phyloP scores from a whole-genome alignment of 2,113 vertebrate genomes.

The Pleuronectes platessa region DNA sequence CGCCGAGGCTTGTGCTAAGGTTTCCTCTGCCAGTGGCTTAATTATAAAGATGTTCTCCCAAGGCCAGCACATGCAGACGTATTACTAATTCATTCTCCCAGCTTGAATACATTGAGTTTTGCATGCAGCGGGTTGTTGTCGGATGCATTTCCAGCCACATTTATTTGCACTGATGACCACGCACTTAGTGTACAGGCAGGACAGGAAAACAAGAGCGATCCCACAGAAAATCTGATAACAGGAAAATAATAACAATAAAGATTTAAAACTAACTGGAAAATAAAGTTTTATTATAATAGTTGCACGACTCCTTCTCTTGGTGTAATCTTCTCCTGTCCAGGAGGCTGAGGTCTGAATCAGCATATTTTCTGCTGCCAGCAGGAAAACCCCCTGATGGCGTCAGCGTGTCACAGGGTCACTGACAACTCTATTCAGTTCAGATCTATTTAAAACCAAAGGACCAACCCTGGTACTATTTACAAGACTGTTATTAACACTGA shows the following conservation, averaged over 20 bases:
- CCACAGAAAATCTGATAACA: background rate
- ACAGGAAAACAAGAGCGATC: background rate
- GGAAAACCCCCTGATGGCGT: conserved; percentile 3
- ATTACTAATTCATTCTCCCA: conserved; percentile 67
- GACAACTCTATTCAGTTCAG: conserved; percentile 12
- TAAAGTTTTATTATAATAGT: background rate
- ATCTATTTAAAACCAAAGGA: conserved; percentile 13
- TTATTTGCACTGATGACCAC: conserved; percentile 15
- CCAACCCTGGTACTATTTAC: background rate
- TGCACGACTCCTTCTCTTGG: background rate
- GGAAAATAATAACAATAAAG: too few relatives aligned
- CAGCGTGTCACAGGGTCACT: conserved; percentile 20
- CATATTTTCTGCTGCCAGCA: conserved; percentile 4
- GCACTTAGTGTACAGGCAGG: conserved; percentile 6
- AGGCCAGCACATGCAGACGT: conserved; percentile 57
- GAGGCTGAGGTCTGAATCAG: conserved; percentile 1
- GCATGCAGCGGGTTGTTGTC: conserved; percentile 14
- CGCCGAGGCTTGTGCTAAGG: conserved; percentile 28
- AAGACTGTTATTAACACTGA: background rate
- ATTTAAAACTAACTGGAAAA: background rate
- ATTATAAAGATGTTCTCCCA: conserved; percentile 71
- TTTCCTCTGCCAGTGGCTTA: conserved; percentile 59
- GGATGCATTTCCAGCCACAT: background rate
- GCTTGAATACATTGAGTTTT: conserved; percentile 53
- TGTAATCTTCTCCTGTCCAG: background rate